Percentiles rank a stretch among this genome's conserved stretches.
Conservation (phyloP, 2,797 vertebrate genomes). For the Siniperca scherzeri region DNA sequence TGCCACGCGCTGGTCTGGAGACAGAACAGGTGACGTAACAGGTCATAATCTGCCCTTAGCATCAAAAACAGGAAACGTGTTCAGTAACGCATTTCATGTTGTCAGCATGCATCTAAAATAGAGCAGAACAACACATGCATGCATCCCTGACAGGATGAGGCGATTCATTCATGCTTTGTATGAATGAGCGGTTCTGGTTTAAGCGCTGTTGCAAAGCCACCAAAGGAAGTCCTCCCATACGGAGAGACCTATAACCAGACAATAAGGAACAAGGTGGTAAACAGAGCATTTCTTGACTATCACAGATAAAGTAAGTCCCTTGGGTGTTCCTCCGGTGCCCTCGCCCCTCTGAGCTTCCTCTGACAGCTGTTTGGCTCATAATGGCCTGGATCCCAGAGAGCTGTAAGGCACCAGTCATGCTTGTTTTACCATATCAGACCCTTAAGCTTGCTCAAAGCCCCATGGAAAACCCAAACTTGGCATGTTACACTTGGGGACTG, state of each 20-base stretch:
- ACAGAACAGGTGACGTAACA: slow-evolving; percentile 50
- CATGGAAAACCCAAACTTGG: slow-evolving; percentile 66
- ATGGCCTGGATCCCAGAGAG: slow-evolving; percentile 61
- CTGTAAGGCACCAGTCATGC: slow-evolving; percentile 69
- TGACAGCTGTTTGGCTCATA: slow-evolving; percentile 75
- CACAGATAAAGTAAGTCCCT: slow-evolving; percentile 57
- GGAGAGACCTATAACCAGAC: slow-evolving; percentile 32
- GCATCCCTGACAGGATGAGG: slow-evolving; percentile 51
- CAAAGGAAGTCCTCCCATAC: background rate
- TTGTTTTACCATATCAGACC: slow-evolving; percentile 73
- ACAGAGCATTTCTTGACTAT: slow-evolving; percentile 48
- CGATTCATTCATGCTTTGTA: slow-evolving; percentile 54
- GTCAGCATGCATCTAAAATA: slow-evolving; percentile 45
- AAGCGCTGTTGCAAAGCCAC: slow-evolving; percentile 21
- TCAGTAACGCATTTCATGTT: slow-evolving; percentile 3
- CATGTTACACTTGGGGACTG: slow-evolving; percentile 64
- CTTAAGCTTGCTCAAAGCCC: slow-evolving; percentile 75
- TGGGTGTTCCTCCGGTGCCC: slow-evolving; percentile 59
- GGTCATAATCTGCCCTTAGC: slow-evolving; percentile 37
- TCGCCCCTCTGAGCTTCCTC: slow-evolving; percentile 58
- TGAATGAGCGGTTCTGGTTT: slow-evolving; percentile 56
- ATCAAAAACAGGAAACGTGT: slow-evolving; percentile 35
- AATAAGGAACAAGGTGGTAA: slow-evolving; percentile 63
- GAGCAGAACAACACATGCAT: slow-evolving; percentile 50
- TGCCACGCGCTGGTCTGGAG: slow-evolving; percentile 93